phyloP scores from a whole-genome alignment of 1,140 invertebrate genomes.

The Drosophila neocordata region DNA sequence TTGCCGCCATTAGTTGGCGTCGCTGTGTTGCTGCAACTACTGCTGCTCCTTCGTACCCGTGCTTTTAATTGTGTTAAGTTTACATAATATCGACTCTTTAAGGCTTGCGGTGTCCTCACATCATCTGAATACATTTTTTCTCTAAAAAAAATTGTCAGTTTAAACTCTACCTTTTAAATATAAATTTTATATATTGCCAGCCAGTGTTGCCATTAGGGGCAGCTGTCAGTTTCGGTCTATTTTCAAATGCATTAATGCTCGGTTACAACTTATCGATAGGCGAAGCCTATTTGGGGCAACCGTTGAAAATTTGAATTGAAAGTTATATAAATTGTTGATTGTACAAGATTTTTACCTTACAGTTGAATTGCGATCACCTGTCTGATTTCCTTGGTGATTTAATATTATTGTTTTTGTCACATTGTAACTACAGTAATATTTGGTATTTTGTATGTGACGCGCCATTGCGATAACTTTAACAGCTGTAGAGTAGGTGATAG shows the following conservation, averaged over 20 bases:
- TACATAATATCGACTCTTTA: conserved; percentile 48
- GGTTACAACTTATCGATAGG: conserved; percentile 3
- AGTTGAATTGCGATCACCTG: too few relatives aligned
- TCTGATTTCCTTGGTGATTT: too few relatives aligned
- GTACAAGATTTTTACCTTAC: neutral
- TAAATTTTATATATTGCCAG: conserved; percentile 19
- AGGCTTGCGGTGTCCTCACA: conserved; percentile 62
- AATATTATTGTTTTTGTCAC: neutral
- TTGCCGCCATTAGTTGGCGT: conserved; percentile 72
- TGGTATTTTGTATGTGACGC: conserved; percentile 22
- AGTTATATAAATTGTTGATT: neutral
- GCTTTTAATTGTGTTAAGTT: conserved; percentile 53
- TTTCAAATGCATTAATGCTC: conserved; percentile 43
- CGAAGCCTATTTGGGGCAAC: neutral
- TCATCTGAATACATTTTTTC: conserved; percentile 63
- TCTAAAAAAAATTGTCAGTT: conserved; percentile 20
- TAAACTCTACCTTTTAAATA: conserved; percentile 24
- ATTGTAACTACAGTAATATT: neutral
- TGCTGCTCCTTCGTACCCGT: conserved; percentile 32
- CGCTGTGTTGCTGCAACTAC: conserved; percentile 27
- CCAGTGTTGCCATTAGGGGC: conserved; percentile 23
- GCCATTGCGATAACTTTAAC: conserved; percentile 26
- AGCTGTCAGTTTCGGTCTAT: conserved; percentile 38
- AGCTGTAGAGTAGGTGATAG: conserved; percentile 10
- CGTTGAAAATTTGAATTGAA: conserved; percentile 13